Evolutionary conservation across 2,888 invertebrate genomes (phyloP).

Genomic region (Cephus pulcher): DNA sequence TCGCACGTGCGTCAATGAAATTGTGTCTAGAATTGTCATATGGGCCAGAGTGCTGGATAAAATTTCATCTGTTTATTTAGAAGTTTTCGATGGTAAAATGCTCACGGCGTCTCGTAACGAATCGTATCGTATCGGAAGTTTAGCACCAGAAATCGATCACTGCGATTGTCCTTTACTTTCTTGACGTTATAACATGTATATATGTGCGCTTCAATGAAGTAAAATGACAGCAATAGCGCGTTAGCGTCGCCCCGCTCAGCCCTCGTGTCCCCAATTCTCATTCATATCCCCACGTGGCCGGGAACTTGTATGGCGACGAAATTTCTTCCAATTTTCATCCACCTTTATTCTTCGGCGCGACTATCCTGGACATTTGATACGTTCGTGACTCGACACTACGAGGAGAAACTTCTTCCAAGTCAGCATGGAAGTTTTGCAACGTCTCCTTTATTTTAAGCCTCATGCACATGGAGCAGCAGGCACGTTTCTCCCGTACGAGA

Average conservation of each 20-base stretch:
- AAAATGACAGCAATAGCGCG: neutral
- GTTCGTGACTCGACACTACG: constrained; percentile 24
- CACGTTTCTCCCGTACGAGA: neutral
- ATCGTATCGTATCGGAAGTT: neutral
- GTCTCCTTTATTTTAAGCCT: neutral
- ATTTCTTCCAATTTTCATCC: constrained; percentile 28
- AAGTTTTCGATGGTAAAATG: neutral
- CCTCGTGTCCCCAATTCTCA: neutral
- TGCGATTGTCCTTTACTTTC: neutral
- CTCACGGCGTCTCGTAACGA: neutral
- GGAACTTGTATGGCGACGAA: neutral
- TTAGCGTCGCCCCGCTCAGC: neutral
- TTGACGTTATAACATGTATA: neutral
- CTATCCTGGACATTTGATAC: constrained; percentile 24
- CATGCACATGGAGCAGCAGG: neutral
- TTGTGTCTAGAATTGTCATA: no score
- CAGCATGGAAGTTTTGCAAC: neutral
- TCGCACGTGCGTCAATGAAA: neutral
- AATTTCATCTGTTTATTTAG: neutral
- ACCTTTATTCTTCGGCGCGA: constrained; percentile 22
- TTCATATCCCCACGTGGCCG: neutral
- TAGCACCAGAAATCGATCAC: neutral
- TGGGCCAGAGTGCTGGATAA: neutral
- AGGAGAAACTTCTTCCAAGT: neutral
- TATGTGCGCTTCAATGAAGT: neutral